Percentiles rank a stretch among this genome's conserved stretches.
Evolutionary conservation across 2,113 vertebrate genomes (phyloP).

Genomic region (Misgurnus anguillicaudatus): DNA sequence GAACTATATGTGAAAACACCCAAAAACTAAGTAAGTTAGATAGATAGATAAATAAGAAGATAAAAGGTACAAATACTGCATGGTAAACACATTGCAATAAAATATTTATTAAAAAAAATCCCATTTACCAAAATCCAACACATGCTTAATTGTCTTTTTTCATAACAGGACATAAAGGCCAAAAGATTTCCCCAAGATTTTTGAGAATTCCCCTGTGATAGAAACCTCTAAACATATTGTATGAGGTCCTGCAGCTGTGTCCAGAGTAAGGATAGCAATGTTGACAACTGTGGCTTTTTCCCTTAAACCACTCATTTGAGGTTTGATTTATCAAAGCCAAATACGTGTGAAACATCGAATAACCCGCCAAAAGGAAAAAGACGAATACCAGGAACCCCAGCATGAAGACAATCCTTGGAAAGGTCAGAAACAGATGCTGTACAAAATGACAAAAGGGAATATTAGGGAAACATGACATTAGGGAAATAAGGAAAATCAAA

Average conservation of each 20-base stretch:
- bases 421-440: constrained; percentile 92
- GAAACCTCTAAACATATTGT: constrained; percentile 70
- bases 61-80: too few species aligned
- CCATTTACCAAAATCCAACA: constrained; percentile 11
- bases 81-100: background rate
- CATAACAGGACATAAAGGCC: constrained; percentile 57
- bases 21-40: too few species aligned
- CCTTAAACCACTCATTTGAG: constrained; percentile 88
- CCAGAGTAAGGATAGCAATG: constrained; percentile 68
- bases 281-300: constrained; percentile 62
- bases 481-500: background rate
- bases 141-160: constrained; percentile 64
- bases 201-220: constrained; percentile 79
- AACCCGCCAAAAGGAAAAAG: constrained; percentile 82
- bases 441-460: background rate
- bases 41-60: too few species aligned
- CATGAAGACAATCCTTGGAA: constrained; percentile 90
- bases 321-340: constrained; percentile 88
- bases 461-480: background rate
- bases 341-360: constrained; percentile 82
- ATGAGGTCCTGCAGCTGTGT: constrained; percentile 37
- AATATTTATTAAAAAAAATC: constrained; percentile 23
- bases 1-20: too few species aligned
- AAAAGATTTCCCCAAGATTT: constrained; percentile 86
- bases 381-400: constrained; percentile 87